Conservation (phyloP, 2,797 vertebrate species). For the Lagocephalus sceleratus region DNA sequence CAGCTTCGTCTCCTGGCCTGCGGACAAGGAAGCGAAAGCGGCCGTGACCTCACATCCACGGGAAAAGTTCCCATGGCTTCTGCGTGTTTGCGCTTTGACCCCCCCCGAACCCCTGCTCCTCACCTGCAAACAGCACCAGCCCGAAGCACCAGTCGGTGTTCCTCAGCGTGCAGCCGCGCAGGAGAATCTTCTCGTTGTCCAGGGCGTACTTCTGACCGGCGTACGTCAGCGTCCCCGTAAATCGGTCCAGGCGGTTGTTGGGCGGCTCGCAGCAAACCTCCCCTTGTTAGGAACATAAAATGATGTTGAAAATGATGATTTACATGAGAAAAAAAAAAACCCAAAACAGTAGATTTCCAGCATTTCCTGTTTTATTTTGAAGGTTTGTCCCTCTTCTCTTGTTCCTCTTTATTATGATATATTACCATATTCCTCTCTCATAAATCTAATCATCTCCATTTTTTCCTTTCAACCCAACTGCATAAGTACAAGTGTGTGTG, state of each 20-base stretch:
- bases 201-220: conserved; percentile 80
- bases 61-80: background rate
- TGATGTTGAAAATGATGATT: background rate
- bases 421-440: no score
- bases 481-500: background rate
- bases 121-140: conserved; percentile 91
- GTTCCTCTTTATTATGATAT: no score
- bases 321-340: no score
- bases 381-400: no score
- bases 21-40: conserved; percentile 30
- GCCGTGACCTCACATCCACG: background rate
- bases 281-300: conserved; percentile 66
- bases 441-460: no score
- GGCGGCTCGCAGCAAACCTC: conserved; percentile 89
- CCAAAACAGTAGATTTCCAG: no score
- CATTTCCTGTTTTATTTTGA: no score
- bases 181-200: conserved; percentile 87
- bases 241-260: conserved; percentile 91
- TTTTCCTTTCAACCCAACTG: no score
- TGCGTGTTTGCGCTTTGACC: background rate
- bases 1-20: conserved; percentile 94
- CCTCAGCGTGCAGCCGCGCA: conserved; percentile 90
- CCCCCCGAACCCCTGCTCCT: background rate
- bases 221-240: conserved; percentile 81
- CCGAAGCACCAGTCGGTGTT: conserved; percentile 97